A percentile compares a stretch with the other conserved stretches of the same genome.
Conservation (phyloP, 2,113 vertebrate species). For the Mystacornis crossleyi region DNA sequence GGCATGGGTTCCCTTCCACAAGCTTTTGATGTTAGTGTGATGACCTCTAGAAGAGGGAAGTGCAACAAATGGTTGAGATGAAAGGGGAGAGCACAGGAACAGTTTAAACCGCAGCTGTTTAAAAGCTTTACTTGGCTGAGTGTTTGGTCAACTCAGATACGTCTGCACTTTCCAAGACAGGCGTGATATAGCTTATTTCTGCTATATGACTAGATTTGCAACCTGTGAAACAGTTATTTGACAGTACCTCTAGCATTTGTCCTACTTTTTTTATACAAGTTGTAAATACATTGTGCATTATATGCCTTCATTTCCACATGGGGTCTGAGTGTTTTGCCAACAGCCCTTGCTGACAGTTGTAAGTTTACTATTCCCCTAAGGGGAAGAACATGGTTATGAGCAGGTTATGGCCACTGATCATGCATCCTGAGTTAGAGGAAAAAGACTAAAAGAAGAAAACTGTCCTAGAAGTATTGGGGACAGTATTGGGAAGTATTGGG, state of each 20-base stretch:
- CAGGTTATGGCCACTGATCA: rapidly evolving
- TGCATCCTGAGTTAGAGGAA: neutral
- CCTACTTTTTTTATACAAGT: neutral
- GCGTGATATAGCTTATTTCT: neutral
- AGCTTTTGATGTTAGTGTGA: neutral
- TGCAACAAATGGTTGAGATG: neutral
- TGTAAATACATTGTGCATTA: neutral
- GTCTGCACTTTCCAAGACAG: neutral
- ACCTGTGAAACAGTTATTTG: neutral
- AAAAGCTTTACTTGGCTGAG: neutral
- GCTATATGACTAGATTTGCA: neutral
- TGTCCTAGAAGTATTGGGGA: neutral
- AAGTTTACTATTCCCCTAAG: neutral
- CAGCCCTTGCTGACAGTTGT: neutral
- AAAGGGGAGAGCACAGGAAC: neutral
- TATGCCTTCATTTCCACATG: neutral
- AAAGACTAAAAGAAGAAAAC: neutral
- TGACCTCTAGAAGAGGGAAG: neutral
- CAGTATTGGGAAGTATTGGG: too few species aligned
- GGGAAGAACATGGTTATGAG: neutral
- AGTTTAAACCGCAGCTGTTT: neutral
- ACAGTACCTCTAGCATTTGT: neutral
- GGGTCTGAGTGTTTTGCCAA: neutral
- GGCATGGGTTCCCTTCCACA: neutral
- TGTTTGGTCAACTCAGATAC: neutral